These are phyloP conservation scores for Helarctos malayanus DNA, from an alignment of 2,797 vertebrate species.

Conservation along the genomic window DNA sequence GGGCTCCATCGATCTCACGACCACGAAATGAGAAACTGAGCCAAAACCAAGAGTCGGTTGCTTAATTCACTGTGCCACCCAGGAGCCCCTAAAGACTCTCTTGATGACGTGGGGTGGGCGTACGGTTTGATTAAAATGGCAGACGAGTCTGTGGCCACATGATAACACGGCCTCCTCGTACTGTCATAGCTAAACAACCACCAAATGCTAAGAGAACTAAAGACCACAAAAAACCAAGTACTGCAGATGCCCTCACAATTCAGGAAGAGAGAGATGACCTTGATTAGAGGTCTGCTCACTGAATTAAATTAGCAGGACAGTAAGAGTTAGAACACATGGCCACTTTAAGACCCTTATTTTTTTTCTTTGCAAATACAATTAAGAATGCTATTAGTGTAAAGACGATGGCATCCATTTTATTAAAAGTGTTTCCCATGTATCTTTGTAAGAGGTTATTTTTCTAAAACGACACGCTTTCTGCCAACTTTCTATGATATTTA, in stretches of 20 bases:
- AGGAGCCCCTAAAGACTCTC: neutral
- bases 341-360: neutral
- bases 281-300: neutral
- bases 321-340: constrained; percentile 41
- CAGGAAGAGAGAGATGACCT: neutral
- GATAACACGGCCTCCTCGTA: neutral
- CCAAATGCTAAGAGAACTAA: neutral
- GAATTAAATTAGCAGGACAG: neutral
- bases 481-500: constrained; percentile 82
- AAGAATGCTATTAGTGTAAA: constrained; percentile 69
- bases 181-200: neutral
- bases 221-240: neutral
- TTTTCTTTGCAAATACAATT: constrained; percentile 18
- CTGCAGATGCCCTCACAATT: neutral
- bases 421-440: neutral
- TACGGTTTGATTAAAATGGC: neutral
- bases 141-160: neutral
- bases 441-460: constrained; percentile 72
- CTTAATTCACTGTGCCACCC: neutral
- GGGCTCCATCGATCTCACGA: neutral
- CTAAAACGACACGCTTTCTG: constrained; percentile 71
- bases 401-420: constrained; percentile 25
- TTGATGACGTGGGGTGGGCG: neutral
- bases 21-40: neutral
- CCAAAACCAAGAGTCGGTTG: neutral